Evolutionary conservation across 2,113 vertebrate species (phyloP).

Genomic region (Platycercus adscitus): DNA sequence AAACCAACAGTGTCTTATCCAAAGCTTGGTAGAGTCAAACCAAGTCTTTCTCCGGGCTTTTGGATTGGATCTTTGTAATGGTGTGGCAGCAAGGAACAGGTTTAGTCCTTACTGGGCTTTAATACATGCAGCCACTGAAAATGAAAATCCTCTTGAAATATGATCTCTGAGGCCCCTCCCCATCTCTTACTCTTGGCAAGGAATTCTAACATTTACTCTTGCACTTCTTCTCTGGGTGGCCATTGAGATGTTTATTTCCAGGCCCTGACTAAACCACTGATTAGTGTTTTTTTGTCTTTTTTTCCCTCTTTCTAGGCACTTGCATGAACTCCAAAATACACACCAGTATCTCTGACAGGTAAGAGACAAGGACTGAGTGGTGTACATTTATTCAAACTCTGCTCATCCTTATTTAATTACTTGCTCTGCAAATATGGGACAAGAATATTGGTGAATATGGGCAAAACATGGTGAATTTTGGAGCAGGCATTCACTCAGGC

Average conservation of each 20-base stretch:
- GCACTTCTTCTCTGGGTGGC: neutral
- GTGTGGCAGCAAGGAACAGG: neutral
- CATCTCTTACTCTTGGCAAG: neutral
- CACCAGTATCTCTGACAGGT: neutral
- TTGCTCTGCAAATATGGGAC: neutral
- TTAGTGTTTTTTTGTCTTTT: neutral
- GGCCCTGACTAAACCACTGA: neutral
- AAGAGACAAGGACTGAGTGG: neutral
- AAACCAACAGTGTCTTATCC: neutral
- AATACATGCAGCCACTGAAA: neutral
- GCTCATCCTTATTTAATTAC: neutral
- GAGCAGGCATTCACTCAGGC: neutral
- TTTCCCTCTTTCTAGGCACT: neutral
- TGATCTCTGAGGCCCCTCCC: neutral
- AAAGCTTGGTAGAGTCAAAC: neutral
- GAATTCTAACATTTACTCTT: neutral
- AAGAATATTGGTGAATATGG: neutral
- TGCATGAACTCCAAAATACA: neutral
- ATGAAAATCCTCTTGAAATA: conserved; percentile 8
- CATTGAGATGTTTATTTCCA: neutral
- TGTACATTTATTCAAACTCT: neutral
- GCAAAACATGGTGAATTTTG: neutral
- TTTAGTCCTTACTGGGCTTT: conserved; percentile 40
- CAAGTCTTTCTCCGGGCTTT: neutral
- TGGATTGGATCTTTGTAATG: neutral